These are phyloP conservation scores for Tupiocoris notatus DNA, from an alignment of 2,888 invertebrate species.

Conservation along the genomic window DNA sequence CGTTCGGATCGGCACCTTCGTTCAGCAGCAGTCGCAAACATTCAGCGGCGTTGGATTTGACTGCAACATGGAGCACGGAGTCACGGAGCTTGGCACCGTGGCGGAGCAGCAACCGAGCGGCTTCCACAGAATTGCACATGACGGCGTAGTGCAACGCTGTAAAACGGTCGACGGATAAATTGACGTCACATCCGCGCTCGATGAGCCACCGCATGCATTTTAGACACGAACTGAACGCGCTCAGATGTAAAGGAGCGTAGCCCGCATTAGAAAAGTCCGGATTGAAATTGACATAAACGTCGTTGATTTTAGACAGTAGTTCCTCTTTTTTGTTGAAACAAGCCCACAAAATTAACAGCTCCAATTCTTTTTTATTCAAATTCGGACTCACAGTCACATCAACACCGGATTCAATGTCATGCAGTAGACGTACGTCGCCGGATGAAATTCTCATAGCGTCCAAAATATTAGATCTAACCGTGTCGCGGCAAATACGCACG, in stretches of 20 bases:
- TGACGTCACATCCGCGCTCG: conserved; percentile 66
- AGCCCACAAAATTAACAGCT: conserved; percentile 58
- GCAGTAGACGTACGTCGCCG: conserved; percentile 66
- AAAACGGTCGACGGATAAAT: conserved; percentile 68
- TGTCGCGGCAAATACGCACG: conserved; percentile 58
- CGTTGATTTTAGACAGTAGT: conserved; percentile 63
- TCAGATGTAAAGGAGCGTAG: conserved; percentile 68
- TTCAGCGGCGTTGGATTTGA: conserved; percentile 77
- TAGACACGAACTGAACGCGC: conserved; percentile 74
- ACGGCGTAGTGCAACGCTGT: conserved; percentile 87
- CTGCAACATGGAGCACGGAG: conserved; percentile 79
- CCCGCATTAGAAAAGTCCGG: conserved; percentile 71
- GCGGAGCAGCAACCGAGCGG: conserved; percentile 73
- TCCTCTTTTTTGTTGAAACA: conserved; percentile 71
- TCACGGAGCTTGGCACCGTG: conserved; percentile 73
- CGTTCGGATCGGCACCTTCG: conserved; percentile 73
- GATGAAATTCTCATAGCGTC: conserved; percentile 71
- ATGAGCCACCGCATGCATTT: conserved; percentile 70
- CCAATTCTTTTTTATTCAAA: conserved; percentile 17
- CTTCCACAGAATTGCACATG: conserved; percentile 80
- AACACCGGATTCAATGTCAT: conserved; percentile 71
- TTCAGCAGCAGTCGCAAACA: conserved; percentile 73
- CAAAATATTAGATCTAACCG: conserved; percentile 68
- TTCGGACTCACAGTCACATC: conserved; percentile 53
- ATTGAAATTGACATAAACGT: conserved; percentile 68